Conservation (phyloP, 2,797 vertebrate species). For the Sebastes taczanowskii region DNA sequence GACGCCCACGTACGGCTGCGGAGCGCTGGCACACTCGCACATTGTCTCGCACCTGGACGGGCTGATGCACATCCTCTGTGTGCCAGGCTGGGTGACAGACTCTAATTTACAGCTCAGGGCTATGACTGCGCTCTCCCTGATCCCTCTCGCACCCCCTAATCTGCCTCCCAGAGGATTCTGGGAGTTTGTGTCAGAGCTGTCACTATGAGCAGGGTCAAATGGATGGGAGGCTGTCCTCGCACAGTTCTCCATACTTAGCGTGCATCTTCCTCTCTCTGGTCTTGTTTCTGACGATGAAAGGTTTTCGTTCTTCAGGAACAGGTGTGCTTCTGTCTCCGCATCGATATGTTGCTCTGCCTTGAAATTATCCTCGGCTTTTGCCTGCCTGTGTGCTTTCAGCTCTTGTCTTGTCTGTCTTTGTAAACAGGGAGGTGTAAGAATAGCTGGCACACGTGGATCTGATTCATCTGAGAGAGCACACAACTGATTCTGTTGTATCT, state of each 20-base stretch:
- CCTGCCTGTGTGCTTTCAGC: constrained; percentile 19
- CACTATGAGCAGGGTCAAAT: constrained; percentile 72
- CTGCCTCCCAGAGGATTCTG: constrained; percentile 80
- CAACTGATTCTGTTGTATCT: constrained; percentile 25
- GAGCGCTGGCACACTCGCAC: constrained; percentile 40
- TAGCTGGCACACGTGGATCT: constrained; percentile 27
- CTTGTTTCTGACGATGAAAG: constrained; percentile 47
- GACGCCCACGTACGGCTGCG: constrained; percentile 45
- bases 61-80: constrained; percentile 71
- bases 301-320: constrained; percentile 62
- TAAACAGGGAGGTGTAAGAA: constrained; percentile 47
- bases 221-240: constrained; percentile 55
- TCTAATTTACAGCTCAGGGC: constrained; percentile 83
- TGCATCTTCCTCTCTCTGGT: constrained; percentile 41
- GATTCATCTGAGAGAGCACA: constrained; percentile 41
- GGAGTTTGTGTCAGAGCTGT: constrained; percentile 76
- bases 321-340: constrained; percentile 66
- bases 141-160: constrained; percentile 84
- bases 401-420: constrained; percentile 67
- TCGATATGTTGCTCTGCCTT: constrained; percentile 34
- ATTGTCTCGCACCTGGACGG: constrained; percentile 68
- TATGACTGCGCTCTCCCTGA: constrained; percentile 82
- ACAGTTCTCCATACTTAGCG: constrained; percentile 44
- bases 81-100: constrained; percentile 76
- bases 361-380: constrained; percentile 46